Evolutionary conservation across 2,797 vertebrate species (phyloP).

Genomic region (Clarias fuscus): DNA sequence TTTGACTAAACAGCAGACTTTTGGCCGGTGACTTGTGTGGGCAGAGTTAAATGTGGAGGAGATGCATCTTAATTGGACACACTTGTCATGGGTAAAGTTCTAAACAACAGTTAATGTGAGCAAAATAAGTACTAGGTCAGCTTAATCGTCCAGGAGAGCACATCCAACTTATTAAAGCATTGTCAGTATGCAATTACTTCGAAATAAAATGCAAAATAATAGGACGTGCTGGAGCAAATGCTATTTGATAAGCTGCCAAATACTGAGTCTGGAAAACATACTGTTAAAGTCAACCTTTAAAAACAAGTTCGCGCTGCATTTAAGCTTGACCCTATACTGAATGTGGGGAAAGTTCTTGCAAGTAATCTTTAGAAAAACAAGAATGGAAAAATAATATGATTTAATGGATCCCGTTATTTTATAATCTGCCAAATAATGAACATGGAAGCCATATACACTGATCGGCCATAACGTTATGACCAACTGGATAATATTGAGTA

Average conservation of each 20-base stretch:
- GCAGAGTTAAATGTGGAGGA: neutral
- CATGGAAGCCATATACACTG: no score
- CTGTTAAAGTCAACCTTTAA: neutral
- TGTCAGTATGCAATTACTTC: neutral
- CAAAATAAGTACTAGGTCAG: neutral
- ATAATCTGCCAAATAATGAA: neutral
- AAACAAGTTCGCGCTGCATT: neutral
- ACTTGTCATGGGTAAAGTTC: neutral
- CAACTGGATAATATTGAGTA: no score
- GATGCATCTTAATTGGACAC: neutral
- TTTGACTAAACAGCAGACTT: neutral
- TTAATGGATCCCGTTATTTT: neutral
- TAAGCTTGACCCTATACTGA: neutral
- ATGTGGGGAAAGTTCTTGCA: neutral
- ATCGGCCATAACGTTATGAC: no score
- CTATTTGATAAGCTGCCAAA: neutral
- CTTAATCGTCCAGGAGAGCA: neutral
- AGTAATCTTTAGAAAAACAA: neutral
- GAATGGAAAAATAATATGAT: neutral
- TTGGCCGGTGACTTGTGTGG: neutral
- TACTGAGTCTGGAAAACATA: neutral
- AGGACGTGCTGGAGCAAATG: neutral
- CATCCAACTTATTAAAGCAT: neutral
- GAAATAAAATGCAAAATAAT: neutral
- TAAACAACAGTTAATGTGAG: neutral